phyloP scores from a whole-genome alignment of 92 coral and sea anemone genomes.

The Porites lobata region DNA sequence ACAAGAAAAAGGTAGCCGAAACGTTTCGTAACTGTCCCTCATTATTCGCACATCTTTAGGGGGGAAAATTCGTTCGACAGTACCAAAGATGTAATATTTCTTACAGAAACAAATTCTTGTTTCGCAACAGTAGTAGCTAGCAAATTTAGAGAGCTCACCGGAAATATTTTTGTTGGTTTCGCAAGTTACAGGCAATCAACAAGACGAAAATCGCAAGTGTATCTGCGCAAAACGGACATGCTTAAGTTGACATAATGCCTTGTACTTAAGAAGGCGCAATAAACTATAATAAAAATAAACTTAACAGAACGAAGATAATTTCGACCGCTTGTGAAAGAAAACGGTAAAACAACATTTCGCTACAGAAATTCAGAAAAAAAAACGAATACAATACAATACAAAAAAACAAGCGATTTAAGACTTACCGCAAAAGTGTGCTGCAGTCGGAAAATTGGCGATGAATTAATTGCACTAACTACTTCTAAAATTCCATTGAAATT shows the following conservation, averaged over 20 bases:
- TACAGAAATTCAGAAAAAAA: not conserved
- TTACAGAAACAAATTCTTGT: too few relatives aligned
- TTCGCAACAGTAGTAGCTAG: too few relatives aligned
- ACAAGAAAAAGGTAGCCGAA: too few relatives aligned
- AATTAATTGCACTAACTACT: constrained; percentile 98
- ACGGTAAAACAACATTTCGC: not conserved
- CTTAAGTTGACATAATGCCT: not conserved
- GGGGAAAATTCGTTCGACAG: too few relatives aligned
- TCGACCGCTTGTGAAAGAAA: not conserved
- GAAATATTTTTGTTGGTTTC: not conserved
- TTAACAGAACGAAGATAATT: too few relatives aligned
- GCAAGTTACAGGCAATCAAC: not conserved
- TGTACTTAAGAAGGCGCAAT: too few relatives aligned
- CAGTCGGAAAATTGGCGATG: constrained; percentile 93
- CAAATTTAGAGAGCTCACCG: not conserved
- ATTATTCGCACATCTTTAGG: too few relatives aligned
- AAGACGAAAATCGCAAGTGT: not conserved
- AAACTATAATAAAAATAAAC: too few relatives aligned
- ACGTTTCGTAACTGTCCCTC: too few relatives aligned
- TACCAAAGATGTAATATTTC: too few relatives aligned
- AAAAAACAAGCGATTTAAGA: not conserved
- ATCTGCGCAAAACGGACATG: not conserved
- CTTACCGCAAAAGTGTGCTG: constrained; percentile 97
- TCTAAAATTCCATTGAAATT: constrained; percentile 99
- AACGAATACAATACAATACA: too few relatives aligned